Percentiles rank a stretch among this genome's conserved stretches.
phyloP scores from a whole-genome alignment of 2,888 invertebrate genomes.

The Caenorhabditis sulstoni region DNA sequence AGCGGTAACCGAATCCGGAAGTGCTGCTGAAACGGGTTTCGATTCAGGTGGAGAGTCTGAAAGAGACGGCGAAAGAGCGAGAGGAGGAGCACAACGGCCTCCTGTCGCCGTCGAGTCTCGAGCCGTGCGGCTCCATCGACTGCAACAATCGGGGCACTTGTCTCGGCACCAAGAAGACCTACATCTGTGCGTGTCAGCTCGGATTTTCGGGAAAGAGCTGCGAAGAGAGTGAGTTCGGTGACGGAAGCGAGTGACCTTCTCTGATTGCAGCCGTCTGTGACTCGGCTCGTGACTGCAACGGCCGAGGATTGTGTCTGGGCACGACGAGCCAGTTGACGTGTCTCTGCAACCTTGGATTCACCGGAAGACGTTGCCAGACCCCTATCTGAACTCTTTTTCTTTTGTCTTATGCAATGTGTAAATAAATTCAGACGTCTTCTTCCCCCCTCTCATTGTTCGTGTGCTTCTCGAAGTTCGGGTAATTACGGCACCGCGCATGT shows the following conservation, averaged over 20 bases:
- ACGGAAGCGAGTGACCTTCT: not conserved
- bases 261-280: conserved; percentile 73
- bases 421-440: conserved; percentile 27
- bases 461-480: conserved; percentile 20
- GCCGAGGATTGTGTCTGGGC: conserved; percentile 76
- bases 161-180: conserved; percentile 71
- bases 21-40: not conserved
- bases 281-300: conserved; percentile 76
- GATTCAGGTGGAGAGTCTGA: conserved; percentile 49
- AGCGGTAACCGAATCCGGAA: conserved; percentile 17
- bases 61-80: conserved; percentile 43
- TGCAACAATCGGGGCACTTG: conserved; percentile 76
- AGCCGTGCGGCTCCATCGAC: conserved; percentile 63
- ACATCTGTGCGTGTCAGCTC: conserved; percentile 73
- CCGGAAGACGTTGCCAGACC: conserved; percentile 72
- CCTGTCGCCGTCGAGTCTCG: conserved; percentile 26
- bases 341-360: conserved; percentile 72
- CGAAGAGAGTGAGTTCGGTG: conserved; percentile 71
- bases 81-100: conserved; percentile 43
- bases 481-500: conserved; percentile 47
- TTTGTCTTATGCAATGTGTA: conserved; percentile 12
- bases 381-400: conserved; percentile 40
- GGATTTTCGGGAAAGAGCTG: conserved; percentile 75
- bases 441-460: conserved; percentile 4
- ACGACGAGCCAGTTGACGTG: conserved; percentile 72